These are phyloP conservation scores for Drosophila tropicalis DNA, from an alignment of 1,140 invertebrate genomes.

Conservation along the genomic window DNA sequence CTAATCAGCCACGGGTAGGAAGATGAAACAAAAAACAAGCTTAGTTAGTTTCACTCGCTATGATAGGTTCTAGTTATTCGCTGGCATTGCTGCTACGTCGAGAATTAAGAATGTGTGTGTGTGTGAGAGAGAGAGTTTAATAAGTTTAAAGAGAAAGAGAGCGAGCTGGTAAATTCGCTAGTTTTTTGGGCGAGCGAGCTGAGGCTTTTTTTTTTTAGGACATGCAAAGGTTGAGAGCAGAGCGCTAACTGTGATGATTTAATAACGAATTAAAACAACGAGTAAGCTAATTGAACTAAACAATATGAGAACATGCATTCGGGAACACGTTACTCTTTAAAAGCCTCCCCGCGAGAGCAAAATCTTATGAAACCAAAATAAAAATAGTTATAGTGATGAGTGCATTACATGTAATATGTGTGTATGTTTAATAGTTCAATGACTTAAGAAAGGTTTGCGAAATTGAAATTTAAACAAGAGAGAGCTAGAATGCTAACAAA, in stretches of 20 bases:
- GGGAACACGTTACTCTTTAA: slow-evolving; percentile 2
- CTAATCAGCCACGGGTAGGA: slow-evolving; percentile 27
- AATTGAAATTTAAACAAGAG: no score
- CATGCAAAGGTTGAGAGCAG: slow-evolving; percentile 43
- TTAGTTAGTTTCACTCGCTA: background rate
- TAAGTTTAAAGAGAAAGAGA: background rate
- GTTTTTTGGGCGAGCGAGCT: background rate
- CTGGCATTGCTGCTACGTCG: slow-evolving; percentile 27
- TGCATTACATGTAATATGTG: background rate
- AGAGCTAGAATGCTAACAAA: no score
- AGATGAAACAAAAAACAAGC: slow-evolving; percentile 10
- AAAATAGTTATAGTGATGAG: slow-evolving; percentile 9
- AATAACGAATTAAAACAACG: background rate
- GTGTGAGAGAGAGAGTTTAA: slow-evolving; percentile 10
- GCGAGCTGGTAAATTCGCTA: background rate
- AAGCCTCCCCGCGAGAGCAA: background rate
- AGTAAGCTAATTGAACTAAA: background rate
- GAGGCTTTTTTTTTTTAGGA: background rate
- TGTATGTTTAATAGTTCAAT: background rate
- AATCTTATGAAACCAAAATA: slow-evolving; percentile 9
- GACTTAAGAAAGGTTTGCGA: background rate
- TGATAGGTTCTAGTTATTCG: background rate
- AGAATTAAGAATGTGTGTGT: slow-evolving; percentile 20
- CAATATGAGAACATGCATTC: slow-evolving; percentile 23
- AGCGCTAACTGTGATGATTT: slow-evolving; percentile 12